Percentiles rank a stretch among this genome's conserved stretches.
Conservation (phyloP, 2,888 invertebrate species). For the Polydrusus tereticollis region DNA sequence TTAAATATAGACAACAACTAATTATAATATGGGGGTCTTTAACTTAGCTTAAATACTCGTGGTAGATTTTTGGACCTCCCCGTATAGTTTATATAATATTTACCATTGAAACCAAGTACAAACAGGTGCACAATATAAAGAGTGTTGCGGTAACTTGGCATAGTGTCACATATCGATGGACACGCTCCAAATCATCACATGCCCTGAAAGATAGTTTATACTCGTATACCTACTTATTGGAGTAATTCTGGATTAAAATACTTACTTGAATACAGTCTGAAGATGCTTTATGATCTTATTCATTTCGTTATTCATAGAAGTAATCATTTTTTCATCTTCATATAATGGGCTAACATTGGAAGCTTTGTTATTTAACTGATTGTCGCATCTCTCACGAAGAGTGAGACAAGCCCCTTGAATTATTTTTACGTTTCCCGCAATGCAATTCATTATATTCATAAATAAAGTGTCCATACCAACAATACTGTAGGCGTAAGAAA, state of each 20-base stretch:
- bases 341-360: conserved; percentile 26
- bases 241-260: not conserved
- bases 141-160: conserved; percentile 61
- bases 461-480: conserved; percentile 61
- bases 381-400: conserved; percentile 52
- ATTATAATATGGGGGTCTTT: no score
- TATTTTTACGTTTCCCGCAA: conserved; percentile 59
- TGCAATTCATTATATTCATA: conserved; percentile 63
- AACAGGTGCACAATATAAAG: conserved; percentile 62
- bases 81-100: conserved; percentile 20
- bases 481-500: conserved; percentile 60
- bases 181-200: conserved; percentile 58
- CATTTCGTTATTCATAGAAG: conserved; percentile 57
- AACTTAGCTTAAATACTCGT: no score
- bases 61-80: no score
- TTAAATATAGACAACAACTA: no score
- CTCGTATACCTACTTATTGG: no score
- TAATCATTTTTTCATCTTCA: conserved; percentile 47
- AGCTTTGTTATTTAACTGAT: conserved; percentile 26
- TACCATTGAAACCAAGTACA: conserved; percentile 63
- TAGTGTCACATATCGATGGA: conserved; percentile 59
- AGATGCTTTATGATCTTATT: conserved; percentile 59
- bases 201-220: conserved; percentile 47
- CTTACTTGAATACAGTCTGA: conserved; percentile 59
- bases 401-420: conserved; percentile 62